Evolutionary conservation across 2,888 invertebrate genomes (phyloP), one percentile per base, ranked within the genome.

Genomic region (Trichopria drosophilae): DNA sequence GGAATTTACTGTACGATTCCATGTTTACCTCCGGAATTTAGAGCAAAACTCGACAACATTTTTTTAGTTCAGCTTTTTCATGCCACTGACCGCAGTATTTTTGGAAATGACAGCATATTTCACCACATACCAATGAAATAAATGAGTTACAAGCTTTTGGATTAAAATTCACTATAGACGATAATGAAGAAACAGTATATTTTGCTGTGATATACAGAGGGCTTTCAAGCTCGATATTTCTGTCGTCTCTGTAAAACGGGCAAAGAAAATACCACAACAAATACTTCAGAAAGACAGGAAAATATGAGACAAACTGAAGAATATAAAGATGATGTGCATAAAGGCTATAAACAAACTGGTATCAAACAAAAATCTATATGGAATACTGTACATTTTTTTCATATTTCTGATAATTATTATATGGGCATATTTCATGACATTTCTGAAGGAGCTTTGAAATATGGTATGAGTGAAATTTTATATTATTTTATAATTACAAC

Each of bases 351-450:
- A 13, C 22, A 12, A 3, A 29, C 42, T 10, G 51, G 51, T 24
- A 18, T 55, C 9, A 45, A 49, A 45, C 42, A 45, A 36, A 28
- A 6, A n/a, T 55, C 39, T 6, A 15, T 39, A 24, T 48, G 32
- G 22, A 43, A 46, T 19, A 26, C 32, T 3, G n/a, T 55, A 35
- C 6, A 12, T 3, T 9, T 23, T 23, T 55, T 52, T 39, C 50
- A 50, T 12, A 36, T 44, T 3, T 9, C 15, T 10, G 13, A 45
- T 12, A 55, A 55, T 43, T 41, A 12, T 19, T 23, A 29, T 24
- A 6, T 32, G 9, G 13, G 48, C 32, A n/a, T 35, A 6, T 31
- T 55, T 37, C 51, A 55, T 29, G 55, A 55, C 26, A 2, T 45
- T 7, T 7, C 44, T 2, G 48, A 47, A 24, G 42, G 40, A 23